Conservation (phyloP, 2,113 vertebrate species). For the Holacanthus passer region DNA sequence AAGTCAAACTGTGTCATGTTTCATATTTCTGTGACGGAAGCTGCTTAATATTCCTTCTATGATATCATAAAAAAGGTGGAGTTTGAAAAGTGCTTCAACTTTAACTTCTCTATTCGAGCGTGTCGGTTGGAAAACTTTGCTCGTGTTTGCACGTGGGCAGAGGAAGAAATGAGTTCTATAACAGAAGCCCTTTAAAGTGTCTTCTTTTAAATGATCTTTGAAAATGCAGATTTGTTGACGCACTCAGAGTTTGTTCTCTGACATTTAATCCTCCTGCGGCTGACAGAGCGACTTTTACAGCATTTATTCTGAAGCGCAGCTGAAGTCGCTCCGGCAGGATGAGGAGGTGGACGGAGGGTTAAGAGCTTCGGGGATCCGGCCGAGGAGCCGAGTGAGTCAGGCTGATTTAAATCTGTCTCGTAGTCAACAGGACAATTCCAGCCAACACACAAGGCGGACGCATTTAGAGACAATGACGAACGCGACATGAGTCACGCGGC, state of each 20-base stretch:
- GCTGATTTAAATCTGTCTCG: conserved; percentile 44
- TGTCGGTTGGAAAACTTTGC: neutral
- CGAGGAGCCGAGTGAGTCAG: conserved; percentile 61
- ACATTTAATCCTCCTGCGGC: conserved; percentile 47
- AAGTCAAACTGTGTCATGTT: neutral
- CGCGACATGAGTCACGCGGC: conserved; percentile 55
- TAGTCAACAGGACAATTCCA: conserved; percentile 33
- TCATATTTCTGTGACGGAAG: neutral
- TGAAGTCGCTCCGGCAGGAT: conserved; percentile 8
- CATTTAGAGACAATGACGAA: conserved; percentile 59
- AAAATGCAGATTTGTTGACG: conserved; percentile 42
- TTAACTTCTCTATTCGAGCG: neutral
- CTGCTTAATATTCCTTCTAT: neutral
- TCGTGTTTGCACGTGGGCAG: conserved; percentile 36
- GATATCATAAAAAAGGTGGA: neutral
- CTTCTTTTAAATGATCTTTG: conserved; percentile 39
- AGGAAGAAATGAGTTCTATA: neutral
- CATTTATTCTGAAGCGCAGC: conserved; percentile 28
- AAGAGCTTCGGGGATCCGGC: conserved; percentile 34
- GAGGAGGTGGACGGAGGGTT: conserved; percentile 59
- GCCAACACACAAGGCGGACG: conserved; percentile 33
- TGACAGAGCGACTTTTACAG: conserved; percentile 6
- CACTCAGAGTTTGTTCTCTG: conserved; percentile 28
- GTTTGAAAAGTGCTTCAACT: neutral
- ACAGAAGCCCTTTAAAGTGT: conserved; percentile 6